Conservation (phyloP, 2,113 vertebrate species). For the Poicephalus meyeri region DNA sequence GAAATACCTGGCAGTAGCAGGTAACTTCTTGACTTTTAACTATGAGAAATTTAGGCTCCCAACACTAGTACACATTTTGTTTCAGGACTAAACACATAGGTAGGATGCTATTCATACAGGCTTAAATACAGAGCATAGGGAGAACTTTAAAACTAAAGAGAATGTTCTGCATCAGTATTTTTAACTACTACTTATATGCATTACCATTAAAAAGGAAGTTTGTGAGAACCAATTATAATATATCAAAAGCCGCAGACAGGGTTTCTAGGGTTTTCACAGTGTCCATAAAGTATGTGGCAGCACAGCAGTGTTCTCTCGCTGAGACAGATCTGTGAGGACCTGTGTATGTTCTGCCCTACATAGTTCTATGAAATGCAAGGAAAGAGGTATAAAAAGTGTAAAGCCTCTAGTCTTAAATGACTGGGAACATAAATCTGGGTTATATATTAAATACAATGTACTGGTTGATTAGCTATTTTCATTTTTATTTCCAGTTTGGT, state of each 20-base stretch:
- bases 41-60: neutral
- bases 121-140: neutral
- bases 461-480: neutral
- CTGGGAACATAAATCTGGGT: accelerated
- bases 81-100: neutral
- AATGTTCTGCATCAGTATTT: neutral
- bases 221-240: neutral
- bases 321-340: neutral
- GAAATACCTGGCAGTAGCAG: neutral
- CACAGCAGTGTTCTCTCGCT: neutral
- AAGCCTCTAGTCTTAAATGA: neutral
- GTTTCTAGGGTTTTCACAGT: neutral
- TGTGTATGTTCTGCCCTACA: neutral
- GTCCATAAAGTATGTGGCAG: neutral
- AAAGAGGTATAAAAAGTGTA: neutral
- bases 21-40: neutral
- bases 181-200: neutral
- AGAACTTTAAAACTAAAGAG: neutral
- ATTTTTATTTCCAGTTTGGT: neutral
- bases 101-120: neutral
- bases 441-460: neutral
- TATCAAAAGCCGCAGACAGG: neutral
- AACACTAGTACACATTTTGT: neutral
- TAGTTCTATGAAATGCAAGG: neutral
- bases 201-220: neutral